Percentiles rank a stretch among this genome's conserved stretches.
Evolutionary conservation across 2,797 vertebrate genomes (phyloP).

Genomic region (Enteromius viviparus): DNA sequence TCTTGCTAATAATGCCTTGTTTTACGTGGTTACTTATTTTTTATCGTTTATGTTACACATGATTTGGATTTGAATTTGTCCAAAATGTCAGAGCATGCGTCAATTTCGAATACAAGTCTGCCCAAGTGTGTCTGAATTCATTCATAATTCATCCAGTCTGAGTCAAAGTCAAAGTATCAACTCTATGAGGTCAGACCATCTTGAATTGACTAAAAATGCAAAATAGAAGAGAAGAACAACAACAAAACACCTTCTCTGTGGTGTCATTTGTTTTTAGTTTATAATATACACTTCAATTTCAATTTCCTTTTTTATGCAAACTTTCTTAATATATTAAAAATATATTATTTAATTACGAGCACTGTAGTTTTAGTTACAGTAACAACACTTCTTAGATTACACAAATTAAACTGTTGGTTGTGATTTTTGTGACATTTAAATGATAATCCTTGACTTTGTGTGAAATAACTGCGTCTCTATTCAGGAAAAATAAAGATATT

Average conservation of each 20-base stretch:
- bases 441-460: not conserved
- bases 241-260: not conserved
- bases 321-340: not conserved
- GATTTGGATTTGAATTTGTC: not conserved
- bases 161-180: not conserved
- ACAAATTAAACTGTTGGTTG: not conserved
- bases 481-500: not conserved
- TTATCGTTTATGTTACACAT: not conserved
- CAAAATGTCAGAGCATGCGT: not conserved
- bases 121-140: too few species aligned
- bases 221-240: not conserved
- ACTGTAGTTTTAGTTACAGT: not conserved
- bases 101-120: not conserved
- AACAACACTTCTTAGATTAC: not conserved
- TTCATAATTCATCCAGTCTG: not conserved
- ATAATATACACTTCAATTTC: not conserved
- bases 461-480: not conserved
- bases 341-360: not conserved
- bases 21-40: not conserved
- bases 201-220: not conserved
- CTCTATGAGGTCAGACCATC: not conserved
- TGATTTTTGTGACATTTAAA: not conserved
- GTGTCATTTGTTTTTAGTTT: not conserved
- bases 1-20: not conserved
- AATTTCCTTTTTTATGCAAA: not conserved